A percentile compares a stretch with the other conserved stretches of the same genome.
Conservation (phyloP, 2,888 invertebrate genomes). For the Sminthurides aquaticus region DNA sequence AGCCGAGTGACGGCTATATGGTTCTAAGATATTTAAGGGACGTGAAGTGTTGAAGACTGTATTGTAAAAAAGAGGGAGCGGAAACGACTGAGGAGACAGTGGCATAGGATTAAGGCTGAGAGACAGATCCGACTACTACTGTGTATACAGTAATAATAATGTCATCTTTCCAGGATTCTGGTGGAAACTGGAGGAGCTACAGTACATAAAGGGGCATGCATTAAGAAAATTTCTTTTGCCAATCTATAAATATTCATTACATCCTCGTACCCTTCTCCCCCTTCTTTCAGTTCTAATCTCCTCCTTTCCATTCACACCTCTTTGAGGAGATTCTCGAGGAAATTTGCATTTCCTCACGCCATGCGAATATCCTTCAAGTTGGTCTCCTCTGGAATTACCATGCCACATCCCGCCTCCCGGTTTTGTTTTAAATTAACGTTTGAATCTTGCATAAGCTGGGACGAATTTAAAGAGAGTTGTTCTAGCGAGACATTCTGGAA, state of each 20-base stretch:
- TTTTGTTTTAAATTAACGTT: background rate
- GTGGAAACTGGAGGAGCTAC: no score
- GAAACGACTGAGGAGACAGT: no score
- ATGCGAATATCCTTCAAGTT: background rate
- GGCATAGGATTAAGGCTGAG: no score
- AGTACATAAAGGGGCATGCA: no score
- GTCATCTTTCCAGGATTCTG: no score
- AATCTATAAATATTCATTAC: conserved; percentile 5
- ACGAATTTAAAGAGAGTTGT: background rate
- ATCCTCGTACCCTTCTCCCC: background rate
- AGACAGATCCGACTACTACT: no score
- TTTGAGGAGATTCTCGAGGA: background rate
- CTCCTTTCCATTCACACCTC: background rate
- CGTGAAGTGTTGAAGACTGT: no score
- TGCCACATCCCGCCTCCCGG: background rate
- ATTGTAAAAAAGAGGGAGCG: no score
- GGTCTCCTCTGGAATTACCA: background rate
- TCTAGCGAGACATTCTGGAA: no score
- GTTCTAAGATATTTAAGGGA: no score
- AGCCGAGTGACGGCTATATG: no score
- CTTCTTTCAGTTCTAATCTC: background rate
- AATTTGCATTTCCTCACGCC: background rate
- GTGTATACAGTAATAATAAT: no score
- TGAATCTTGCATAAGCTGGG: background rate
- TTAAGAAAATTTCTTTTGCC: background rate